Percentiles rank a stretch among this genome's conserved stretches.
These are phyloP conservation scores for Monodelphis domestica DNA, from an alignment of 2,797 vertebrate genomes.

Conservation along the genomic window DNA sequence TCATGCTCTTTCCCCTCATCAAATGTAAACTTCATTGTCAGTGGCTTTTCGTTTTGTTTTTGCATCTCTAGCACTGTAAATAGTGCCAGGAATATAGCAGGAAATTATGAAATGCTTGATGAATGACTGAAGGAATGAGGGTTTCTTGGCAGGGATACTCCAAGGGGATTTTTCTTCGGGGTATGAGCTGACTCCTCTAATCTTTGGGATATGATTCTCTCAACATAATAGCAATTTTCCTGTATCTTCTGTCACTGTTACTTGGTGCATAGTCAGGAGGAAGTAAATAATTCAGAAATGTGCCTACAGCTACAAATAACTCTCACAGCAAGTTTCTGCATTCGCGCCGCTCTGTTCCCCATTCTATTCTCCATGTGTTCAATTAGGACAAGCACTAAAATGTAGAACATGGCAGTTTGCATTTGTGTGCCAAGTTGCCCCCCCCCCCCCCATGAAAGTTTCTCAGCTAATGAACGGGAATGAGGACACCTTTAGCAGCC, in stretches of 20 bases:
- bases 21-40: not conserved
- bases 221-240: not conserved
- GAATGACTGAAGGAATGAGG: not conserved
- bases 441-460: conserved; percentile 1
- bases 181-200: not conserved
- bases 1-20: not conserved
- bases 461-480: conserved; percentile 21
- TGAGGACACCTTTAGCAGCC: not conserved
- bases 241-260: not conserved
- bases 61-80: not conserved
- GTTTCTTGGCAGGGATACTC: not conserved
- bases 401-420: not conserved
- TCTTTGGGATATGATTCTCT: not conserved
- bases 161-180: not conserved
- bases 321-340: not conserved
- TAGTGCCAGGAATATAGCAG: not conserved
- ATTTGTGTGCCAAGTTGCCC: conserved; percentile 1
- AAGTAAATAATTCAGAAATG: not conserved
- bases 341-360: not conserved
- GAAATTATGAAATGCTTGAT: not conserved
- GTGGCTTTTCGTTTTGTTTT: not conserved
- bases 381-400: not conserved
- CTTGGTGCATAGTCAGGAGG: not conserved
- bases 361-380: not conserved
- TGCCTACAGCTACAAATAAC: conserved; percentile 1